Base-by-base conservation (phyloP, 2,113 vertebrate species). In the Cyprichromis sp. region DNA sequence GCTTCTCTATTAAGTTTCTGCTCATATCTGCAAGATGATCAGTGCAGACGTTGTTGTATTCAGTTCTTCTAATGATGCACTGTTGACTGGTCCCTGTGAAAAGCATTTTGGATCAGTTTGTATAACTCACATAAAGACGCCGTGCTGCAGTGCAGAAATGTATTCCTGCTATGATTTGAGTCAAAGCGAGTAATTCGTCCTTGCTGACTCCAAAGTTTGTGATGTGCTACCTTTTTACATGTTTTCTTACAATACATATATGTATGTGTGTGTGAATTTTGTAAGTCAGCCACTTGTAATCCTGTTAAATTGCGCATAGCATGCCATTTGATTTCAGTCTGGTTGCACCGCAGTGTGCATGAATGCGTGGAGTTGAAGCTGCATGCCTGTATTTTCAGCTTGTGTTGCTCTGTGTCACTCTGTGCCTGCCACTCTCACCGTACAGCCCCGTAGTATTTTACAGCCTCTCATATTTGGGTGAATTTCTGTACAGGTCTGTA, bases 401-500 rank as follows among this genome's bases (percentile, higher is more conserved):
- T 42, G 29, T 50, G 11, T 34, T 78, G 45, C 26, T 63, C 19
- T 45, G 14, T 40, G 45, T 86, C 21, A 6, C 21, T 10, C 54
- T 47, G 26, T n/a, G 24, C 73, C 73, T 52, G 26, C 73, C 73
- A 50, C 10, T 31, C 26, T 78, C 45, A 34, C 45, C 10, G 4
- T 52, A 34, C 45, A 50, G 71, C 71, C 31, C 19, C 9, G 17
- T 34, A 68, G 26, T 82, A 50, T 81, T 82, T 89, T 34, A 53
- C 52, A 82, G 63, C 31, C 47, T 61, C 42, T 36, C 29, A 17
- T 83, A 71, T 89, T 87, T 80, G 79, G 80, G 81, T 73, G 66
- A 91, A 82, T 89, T 82, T 84, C 89, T 86, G 81, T 83, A 31
- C 82, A 82, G 87, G 81, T 86, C 80, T 88, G 81, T 86, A 83